Conservation (phyloP, 2,888 invertebrate species). For the Stomorhina lunata region DNA sequence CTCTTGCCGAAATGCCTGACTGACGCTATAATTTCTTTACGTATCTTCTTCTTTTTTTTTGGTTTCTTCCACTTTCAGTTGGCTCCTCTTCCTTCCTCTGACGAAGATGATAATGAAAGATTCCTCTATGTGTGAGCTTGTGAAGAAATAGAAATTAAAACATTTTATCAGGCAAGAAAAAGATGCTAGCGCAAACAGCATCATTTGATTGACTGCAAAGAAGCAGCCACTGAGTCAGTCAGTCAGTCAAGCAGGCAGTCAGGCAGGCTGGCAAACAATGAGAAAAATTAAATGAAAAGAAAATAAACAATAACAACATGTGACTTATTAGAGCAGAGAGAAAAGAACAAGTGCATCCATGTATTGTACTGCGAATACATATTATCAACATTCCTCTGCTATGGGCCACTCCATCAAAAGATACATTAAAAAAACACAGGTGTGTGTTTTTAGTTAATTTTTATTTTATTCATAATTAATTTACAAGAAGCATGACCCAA, state of each 20-base stretch:
- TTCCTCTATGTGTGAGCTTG: background rate
- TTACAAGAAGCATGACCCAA: no score
- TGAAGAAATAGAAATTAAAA: constrained; percentile 37
- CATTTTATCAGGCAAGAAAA: constrained; percentile 29
- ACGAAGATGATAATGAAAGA: constrained; percentile 16
- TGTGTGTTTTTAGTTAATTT: no score
- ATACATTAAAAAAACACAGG: background rate
- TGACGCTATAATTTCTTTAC: background rate
- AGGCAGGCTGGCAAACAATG: no score
- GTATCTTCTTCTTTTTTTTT: background rate
- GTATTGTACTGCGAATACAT: no score
- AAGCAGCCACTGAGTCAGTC: constrained; percentile 33
- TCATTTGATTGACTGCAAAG: constrained; percentile 22
- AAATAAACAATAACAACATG: constrained; percentile 62
- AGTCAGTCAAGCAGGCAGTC: background rate
- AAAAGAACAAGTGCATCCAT: constrained; percentile 53
- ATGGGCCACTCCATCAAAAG: constrained; percentile 40
- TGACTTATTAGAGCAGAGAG: constrained; percentile 61
- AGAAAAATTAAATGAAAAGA: background rate
- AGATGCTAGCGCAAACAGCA: constrained; percentile 22
- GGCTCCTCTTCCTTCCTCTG: no score
- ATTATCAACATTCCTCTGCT: constrained; percentile 6
- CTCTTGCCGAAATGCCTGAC: background rate
- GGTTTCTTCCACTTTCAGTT: no score
- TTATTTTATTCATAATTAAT: no score